Evolutionary conservation across 2,113 vertebrate genomes (phyloP), one percentile per base, ranked within the genome.

Genomic region (Vanacampus margaritifer): DNA sequence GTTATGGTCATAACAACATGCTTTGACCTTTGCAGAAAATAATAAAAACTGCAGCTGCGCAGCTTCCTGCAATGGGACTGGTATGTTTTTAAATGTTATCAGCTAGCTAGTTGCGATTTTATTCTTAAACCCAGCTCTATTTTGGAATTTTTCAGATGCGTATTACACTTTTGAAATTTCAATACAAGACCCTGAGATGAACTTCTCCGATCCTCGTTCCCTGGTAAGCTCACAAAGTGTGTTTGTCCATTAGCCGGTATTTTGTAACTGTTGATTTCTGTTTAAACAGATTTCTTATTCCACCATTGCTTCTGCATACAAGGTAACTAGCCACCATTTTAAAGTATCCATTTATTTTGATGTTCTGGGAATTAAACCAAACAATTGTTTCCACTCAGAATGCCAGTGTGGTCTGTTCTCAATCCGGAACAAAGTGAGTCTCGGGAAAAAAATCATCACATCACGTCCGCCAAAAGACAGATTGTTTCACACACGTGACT

Each of bases 101-200:
- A 14, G 13, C 17, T 9, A 3, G 54, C 21, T 37, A 61, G n/a
- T 19, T 23, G 21, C 8, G n/a, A 32, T 11, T 72, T 85, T 76
- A 8, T 57, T 60, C 4, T 45, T 32, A 6, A n/a, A 7, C n/a
- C 5, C 1, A 58, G 10, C 8, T 76, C 1, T 37, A 6, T 26
- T 13, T 73, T 2, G 26, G 6, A n/a, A 63, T 12, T 69, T 71
- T 77, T 60, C 68, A 92, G 90, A 82, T 72, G 78, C 86, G 3
- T 90, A 78, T 80, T 92, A 91, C 65, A 58, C 46, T 58, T 79
- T 90, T 60, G 2, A 67, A 2, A 19, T 88, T 26, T 60, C 32
- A 54, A 24, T 74, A 53, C 17, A 62, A 32, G 50, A 73, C 46
- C 13, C 53, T 10, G 14, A 9, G 0, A 63, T 78, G 0, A 61